phyloP scores from a whole-genome alignment of 35 echinoderm and acorn worm genomes.

The Ptychodera flava region DNA sequence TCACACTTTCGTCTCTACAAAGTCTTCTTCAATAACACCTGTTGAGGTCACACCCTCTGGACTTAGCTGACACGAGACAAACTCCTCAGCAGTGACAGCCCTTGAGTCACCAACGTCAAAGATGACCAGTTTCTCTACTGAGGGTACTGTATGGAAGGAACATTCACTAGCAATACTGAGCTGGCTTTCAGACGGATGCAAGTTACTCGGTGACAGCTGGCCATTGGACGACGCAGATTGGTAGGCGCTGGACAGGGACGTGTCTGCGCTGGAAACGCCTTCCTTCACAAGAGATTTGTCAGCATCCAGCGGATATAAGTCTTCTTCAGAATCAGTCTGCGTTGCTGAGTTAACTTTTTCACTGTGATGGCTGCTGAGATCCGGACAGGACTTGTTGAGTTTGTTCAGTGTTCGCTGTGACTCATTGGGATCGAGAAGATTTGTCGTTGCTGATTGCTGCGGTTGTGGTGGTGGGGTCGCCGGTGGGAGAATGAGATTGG shows the following conservation, averaged over 20 bases:
- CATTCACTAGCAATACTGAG: not conserved
- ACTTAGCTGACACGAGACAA: not conserved
- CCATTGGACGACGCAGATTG: not conserved
- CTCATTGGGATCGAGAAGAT: no score
- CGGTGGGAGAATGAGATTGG: not conserved
- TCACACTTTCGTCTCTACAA: not conserved
- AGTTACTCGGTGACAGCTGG: not conserved
- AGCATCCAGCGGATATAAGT: no score
- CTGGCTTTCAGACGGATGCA: not conserved
- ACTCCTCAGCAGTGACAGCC: not conserved
- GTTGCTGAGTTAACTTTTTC: not conserved
- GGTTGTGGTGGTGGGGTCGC: not conserved
- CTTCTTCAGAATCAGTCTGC: not conserved
- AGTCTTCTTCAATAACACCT: not conserved
- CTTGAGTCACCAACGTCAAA: not conserved
- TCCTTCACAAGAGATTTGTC: no score
- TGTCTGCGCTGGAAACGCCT: no score
- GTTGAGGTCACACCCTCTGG: not conserved
- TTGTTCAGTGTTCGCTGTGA: no score
- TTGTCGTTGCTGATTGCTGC: not conserved
- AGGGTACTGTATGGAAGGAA: not conserved
- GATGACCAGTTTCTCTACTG: not conserved
- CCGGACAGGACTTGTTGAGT: not conserved
- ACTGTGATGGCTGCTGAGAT: not conserved
- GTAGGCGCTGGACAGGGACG: no score